Evolutionary conservation across 2,888 invertebrate genomes (phyloP).

Genomic region (Archaeoteleia sp.): DNA sequence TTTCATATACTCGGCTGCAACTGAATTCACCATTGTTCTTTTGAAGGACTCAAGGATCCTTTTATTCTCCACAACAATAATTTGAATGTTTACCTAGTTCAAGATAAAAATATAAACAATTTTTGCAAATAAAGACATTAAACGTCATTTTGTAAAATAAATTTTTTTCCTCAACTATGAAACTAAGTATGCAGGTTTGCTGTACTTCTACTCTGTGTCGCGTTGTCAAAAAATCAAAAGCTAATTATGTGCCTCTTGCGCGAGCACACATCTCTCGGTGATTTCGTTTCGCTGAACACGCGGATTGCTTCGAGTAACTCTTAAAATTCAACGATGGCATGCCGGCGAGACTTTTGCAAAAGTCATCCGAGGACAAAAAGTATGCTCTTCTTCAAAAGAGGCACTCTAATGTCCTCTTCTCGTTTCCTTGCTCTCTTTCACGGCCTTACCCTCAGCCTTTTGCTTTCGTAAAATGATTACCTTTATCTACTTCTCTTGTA

Average conservation of each 20-base stretch:
- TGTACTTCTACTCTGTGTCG: constrained; percentile 15
- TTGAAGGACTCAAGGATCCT: neutral
- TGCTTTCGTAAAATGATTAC: constrained; percentile 55
- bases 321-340: constrained; percentile 56
- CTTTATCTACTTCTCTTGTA: constrained; percentile 33
- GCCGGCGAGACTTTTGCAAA: constrained; percentile 42
- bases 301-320: constrained; percentile 54
- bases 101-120: neutral
- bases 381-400: constrained; percentile 51
- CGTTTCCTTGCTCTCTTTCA: constrained; percentile 50
- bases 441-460: constrained; percentile 35
- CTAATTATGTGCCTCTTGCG: constrained; percentile 50
- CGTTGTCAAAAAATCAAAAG: constrained; percentile 44
- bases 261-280: constrained; percentile 44
- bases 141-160: neutral
- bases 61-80: neutral
- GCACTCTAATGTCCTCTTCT: constrained; percentile 55
- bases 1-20: neutral
- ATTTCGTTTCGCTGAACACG: constrained; percentile 50
- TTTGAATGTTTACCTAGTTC: neutral
- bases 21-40: neutral
- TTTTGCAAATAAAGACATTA: neutral
- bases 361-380: constrained; percentile 50
- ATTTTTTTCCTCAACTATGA: neutral
- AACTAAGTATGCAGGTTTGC: no score